phyloP scores from a whole-genome alignment of 2,113 vertebrate genomes.

The Plectropomus leopardus region DNA sequence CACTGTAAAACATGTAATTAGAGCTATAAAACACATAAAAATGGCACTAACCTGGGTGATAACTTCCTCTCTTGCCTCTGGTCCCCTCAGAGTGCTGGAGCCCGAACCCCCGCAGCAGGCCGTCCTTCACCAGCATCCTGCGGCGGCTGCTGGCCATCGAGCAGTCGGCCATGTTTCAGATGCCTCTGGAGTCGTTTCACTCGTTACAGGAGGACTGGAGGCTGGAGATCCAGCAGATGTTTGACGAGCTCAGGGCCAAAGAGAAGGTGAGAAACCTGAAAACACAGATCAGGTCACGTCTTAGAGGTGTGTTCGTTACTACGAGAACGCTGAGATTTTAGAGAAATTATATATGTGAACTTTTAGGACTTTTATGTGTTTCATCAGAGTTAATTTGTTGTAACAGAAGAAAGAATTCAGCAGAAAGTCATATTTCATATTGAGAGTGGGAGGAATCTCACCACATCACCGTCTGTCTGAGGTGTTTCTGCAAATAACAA shows the following conservation, averaged over 20 bases:
- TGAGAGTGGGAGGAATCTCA: conserved; percentile 31
- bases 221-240: conserved; percentile 94
- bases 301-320: background rate
- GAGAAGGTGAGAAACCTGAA: conserved; percentile 86
- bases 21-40: no score
- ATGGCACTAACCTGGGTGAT: background rate
- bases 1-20: background rate
- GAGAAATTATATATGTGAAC: background rate
- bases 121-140: conserved; percentile 89
- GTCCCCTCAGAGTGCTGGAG: conserved; percentile 90
- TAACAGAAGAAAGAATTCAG: background rate
- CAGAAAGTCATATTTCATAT: conserved; percentile 12
- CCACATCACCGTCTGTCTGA: conserved; percentile 16
- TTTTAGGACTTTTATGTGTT: background rate
- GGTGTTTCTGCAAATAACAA: conserved; percentile 47
- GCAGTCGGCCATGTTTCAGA: conserved; percentile 93
- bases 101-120: conserved; percentile 89
- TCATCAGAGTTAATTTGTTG: background rate
- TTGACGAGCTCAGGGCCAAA: conserved; percentile 92
- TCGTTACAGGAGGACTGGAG: conserved; percentile 94
- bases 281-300: background rate
- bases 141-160: conserved; percentile 88
- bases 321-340: background rate
- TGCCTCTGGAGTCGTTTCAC: conserved; percentile 94
- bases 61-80: background rate